These are phyloP conservation scores for Orchestes rusci DNA, from an alignment of 2,888 invertebrate genomes.

Conservation along the genomic window DNA sequence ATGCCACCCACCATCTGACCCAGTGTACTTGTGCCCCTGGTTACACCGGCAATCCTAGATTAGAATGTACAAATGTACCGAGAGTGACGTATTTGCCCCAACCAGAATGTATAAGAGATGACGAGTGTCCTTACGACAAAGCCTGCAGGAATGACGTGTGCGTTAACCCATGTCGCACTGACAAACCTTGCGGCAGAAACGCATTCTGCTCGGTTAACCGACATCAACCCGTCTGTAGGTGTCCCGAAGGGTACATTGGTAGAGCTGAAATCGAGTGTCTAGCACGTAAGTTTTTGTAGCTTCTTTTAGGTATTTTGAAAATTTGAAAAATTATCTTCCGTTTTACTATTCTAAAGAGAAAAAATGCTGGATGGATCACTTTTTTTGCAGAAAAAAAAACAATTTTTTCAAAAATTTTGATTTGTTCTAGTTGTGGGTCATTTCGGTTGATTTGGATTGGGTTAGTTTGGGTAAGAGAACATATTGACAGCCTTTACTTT, in stretches of 20 bases:
- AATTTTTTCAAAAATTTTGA: too few relatives aligned
- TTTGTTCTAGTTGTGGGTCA: too few relatives aligned
- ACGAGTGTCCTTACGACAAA: conserved; percentile 68
- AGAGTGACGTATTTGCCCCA: conserved; percentile 41
- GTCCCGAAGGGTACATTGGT: conserved; percentile 71
- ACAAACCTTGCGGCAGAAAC: conserved; percentile 66
- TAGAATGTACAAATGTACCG: conserved; percentile 57
- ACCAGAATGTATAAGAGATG: conserved; percentile 67
- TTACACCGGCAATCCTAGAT: conserved; percentile 70
- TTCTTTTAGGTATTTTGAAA: too few relatives aligned
- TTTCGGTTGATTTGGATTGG: too few relatives aligned
- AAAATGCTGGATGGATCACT: too few relatives aligned
- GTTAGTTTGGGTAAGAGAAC: too few relatives aligned
- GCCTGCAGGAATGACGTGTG: conserved; percentile 72
- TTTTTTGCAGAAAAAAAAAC: too few relatives aligned
- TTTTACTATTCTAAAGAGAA: too few relatives aligned
- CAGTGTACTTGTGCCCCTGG: conserved; percentile 72
- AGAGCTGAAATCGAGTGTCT: conserved; percentile 64
- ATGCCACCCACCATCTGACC: conserved; percentile 66
- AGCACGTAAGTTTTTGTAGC: conserved; percentile 74
- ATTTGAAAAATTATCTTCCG: too few relatives aligned
- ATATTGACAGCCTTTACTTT: too few relatives aligned
- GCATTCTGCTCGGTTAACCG: conserved; percentile 77
- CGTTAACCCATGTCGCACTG: conserved; percentile 65
- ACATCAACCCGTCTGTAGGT: conserved; percentile 70